Conservation (phyloP, 2,888 invertebrate genomes). For the Busseola fusca region DNA sequence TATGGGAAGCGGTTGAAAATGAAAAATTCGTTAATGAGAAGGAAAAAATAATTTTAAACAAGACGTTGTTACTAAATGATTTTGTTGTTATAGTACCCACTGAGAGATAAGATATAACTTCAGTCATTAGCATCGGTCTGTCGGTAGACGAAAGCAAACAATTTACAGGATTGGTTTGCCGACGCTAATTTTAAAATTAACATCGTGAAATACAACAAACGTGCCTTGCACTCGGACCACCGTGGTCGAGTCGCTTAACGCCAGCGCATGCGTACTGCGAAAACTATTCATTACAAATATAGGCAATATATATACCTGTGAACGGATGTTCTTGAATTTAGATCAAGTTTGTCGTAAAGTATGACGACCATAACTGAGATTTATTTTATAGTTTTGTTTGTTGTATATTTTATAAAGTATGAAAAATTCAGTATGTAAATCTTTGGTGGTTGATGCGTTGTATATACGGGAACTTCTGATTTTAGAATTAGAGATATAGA, state of each 20-base stretch:
- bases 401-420: constrained; percentile 20
- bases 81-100: constrained; percentile 32
- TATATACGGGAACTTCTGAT: background rate
- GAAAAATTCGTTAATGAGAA: constrained; percentile 64
- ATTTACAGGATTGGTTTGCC: constrained; percentile 82
- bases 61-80: constrained; percentile 22
- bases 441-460: constrained; percentile 5
- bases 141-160: constrained; percentile 73
- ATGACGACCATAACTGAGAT: constrained; percentile 35
- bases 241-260: constrained; percentile 72
- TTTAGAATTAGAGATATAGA: background rate
- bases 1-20: constrained; percentile 62
- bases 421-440: constrained; percentile 32
- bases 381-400: constrained; percentile 31
- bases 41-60: constrained; percentile 55
- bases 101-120: constrained; percentile 53
- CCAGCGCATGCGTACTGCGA: constrained; percentile 64
- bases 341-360: constrained; percentile 41
- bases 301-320: constrained; percentile 44
- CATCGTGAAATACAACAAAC: constrained; percentile 86
- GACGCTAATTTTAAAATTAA: constrained; percentile 88
- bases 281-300: constrained; percentile 60
- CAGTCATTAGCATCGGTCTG: constrained; percentile 70
- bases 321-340: constrained; percentile 60
- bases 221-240: constrained; percentile 84